Percentiles rank a stretch among this genome's conserved stretches.
These are phyloP conservation scores for Gorilla gorilla DNA, from an alignment of 2,113 vertebrate genomes.

Conservation along the genomic window DNA sequence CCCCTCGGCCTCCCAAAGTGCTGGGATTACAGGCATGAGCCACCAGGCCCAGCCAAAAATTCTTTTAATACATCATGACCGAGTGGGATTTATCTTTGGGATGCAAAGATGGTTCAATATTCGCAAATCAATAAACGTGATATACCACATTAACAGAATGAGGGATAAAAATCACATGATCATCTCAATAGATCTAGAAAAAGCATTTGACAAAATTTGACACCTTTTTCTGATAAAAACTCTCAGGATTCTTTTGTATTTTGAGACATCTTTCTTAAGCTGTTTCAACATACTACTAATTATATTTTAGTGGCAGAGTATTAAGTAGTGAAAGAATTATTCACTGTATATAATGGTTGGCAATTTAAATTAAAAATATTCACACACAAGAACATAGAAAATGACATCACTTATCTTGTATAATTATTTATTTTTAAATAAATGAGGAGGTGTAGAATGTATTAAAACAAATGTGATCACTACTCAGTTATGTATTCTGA, in stretches of 20 bases:
- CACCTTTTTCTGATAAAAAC: not conserved
- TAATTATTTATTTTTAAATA: conserved; percentile 1
- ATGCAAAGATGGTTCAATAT: not conserved
- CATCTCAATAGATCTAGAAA: not conserved
- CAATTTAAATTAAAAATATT: conserved; percentile 30
- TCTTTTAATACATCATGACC: not conserved
- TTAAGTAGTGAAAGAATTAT: not conserved
- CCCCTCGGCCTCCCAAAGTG: too few species aligned
- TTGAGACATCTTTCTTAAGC: not conserved
- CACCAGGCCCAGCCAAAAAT: not conserved
- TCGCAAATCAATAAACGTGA: not conserved
- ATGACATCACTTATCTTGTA: not conserved
- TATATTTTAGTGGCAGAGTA: not conserved
- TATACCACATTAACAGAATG: not conserved
- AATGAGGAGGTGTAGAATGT: not conserved
- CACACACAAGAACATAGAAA: not conserved
- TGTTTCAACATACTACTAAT: not conserved
- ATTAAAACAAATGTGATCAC: not conserved
- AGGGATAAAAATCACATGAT: not conserved
- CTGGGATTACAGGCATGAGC: too few species aligned
- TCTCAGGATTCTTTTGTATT: not conserved
- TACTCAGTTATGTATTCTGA: not conserved
- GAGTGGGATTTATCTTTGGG: not conserved
- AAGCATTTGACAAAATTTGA: not conserved
- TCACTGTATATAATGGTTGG: not conserved